These are phyloP conservation scores for Bilobella aurantiaca DNA, from an alignment of 1,140 invertebrate species.

Conservation along the genomic window DNA sequence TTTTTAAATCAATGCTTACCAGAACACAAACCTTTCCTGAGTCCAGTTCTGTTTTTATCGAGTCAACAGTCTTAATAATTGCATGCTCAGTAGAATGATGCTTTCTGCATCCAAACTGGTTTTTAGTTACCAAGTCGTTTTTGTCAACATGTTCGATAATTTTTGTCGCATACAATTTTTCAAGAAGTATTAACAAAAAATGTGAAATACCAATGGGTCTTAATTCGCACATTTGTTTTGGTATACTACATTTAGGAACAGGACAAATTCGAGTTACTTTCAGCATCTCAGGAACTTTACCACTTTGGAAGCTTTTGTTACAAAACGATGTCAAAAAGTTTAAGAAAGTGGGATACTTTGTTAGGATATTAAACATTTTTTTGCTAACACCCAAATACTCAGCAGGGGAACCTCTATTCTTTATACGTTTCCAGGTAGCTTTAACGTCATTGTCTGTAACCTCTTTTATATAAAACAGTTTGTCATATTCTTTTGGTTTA, in stretches of 20 bases:
- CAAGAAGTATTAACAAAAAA: background rate
- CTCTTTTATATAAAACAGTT: background rate
- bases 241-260: background rate
- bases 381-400: background rate
- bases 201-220: constrained; percentile 6
- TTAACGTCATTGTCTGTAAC: background rate
- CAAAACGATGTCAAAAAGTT: background rate
- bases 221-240: background rate
- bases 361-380: constrained; percentile 1
- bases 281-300: background rate
- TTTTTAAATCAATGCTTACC: constrained; percentile 13
- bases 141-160: background rate
- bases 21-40: constrained; percentile 2
- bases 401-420: background rate
- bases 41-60: constrained; percentile 4
- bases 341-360: background rate
- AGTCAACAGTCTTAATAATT: constrained; percentile 2
- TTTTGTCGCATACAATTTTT: background rate
- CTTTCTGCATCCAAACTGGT: constrained; percentile 14
- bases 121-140: background rate
- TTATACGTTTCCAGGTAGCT: background rate
- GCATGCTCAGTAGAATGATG: constrained; percentile 14
- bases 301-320: background rate
- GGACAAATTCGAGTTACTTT: background rate
- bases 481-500: background rate